Percentiles rank a stretch among this genome's conserved stretches.
phyloP scores from a whole-genome alignment of 2,113 vertebrate species.

The Passer montanus region DNA sequence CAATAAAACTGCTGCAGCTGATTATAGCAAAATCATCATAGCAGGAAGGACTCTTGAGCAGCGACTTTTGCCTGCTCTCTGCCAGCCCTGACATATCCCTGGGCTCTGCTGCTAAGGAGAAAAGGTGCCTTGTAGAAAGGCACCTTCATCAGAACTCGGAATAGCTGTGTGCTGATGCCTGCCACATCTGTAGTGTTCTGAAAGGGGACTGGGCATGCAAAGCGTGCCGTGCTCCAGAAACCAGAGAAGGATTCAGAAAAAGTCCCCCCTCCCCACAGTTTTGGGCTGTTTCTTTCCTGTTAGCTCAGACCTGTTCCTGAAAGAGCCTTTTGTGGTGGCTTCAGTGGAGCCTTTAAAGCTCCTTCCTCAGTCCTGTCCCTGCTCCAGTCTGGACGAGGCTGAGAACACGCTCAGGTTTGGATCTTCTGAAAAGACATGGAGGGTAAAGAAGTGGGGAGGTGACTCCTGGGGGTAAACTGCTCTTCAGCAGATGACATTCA shows the following conservation, averaged over 20 bases:
- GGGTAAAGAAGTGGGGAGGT: background rate
- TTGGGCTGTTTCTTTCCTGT: constrained; percentile 48
- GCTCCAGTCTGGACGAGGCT: constrained; percentile 5
- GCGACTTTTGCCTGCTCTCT: background rate
- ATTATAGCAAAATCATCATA: background rate
- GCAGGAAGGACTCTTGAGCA: background rate
- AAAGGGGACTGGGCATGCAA: background rate
- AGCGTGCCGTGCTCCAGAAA: background rate
- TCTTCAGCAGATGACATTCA: background rate
- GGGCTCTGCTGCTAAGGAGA: background rate
- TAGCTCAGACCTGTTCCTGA: constrained; percentile 31
- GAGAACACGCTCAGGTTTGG: background rate
- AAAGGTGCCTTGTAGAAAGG: background rate
- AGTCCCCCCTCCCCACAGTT: background rate
- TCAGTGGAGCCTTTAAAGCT: constrained; percentile 33
- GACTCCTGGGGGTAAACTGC: background rate
- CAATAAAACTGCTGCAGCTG: background rate
- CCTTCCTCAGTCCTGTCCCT: background rate
- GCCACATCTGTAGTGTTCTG: background rate
- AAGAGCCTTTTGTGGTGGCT: constrained; percentile 48
- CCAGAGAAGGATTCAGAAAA: constrained; percentile 19
- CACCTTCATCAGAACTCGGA: background rate
- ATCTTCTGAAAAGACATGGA: background rate
- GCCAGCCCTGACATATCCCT: background rate
- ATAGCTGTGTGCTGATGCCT: constrained; percentile 4